Evolutionary conservation across 2,113 vertebrate genomes (phyloP).

Genomic region (Rhinoptilus africanus): DNA sequence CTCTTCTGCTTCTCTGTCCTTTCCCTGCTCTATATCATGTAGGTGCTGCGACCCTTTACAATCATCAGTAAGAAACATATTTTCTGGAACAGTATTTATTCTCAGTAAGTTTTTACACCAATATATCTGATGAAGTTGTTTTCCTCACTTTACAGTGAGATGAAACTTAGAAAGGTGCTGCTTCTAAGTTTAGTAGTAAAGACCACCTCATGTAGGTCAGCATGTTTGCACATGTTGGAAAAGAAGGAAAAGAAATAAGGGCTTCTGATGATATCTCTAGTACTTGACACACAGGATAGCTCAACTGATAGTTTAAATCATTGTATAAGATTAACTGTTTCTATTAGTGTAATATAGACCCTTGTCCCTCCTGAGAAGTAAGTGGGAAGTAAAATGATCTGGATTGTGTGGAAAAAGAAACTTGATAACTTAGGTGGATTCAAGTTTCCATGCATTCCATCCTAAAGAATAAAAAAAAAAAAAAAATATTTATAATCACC

Average conservation of each 20-base stretch:
- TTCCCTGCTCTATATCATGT: background rate
- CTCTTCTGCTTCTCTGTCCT: accelerated
- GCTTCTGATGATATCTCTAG: background rate
- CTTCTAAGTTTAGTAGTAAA: background rate
- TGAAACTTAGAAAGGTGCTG: background rate
- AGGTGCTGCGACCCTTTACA: background rate
- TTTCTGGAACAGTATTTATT: background rate
- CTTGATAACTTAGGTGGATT: background rate
- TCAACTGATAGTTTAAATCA: background rate
- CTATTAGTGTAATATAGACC: background rate
- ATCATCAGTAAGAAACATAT: background rate
- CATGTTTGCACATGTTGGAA: background rate
- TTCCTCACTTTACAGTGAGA: background rate
- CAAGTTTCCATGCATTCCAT: background rate
- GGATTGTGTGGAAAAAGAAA: background rate
- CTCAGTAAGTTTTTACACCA: background rate
- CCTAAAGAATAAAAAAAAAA: background rate
- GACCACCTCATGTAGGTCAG: background rate
- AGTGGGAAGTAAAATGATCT: background rate
- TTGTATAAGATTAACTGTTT: background rate
- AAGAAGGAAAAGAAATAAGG: background rate
- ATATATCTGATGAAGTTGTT: accelerated
- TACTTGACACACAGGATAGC: background rate
- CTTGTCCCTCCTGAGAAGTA: background rate
- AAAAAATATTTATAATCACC: background rate